A percentile compares a stretch with the other conserved stretches of the same genome.
These are phyloP conservation scores for Tyto alba DNA, from an alignment of 2,113 vertebrate species.

Conservation along the genomic window DNA sequence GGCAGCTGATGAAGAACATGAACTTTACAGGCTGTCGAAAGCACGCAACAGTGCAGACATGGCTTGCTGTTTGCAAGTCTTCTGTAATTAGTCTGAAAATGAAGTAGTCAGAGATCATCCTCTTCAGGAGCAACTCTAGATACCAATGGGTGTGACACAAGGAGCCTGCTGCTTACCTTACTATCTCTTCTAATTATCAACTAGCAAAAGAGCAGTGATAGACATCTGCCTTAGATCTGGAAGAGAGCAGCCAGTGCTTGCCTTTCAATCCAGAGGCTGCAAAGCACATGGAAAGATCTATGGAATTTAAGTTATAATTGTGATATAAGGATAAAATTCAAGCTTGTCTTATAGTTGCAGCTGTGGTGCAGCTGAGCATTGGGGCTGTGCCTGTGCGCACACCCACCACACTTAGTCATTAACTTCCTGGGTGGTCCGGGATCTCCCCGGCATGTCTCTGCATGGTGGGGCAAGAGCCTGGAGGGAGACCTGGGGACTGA, in stretches of 20 bases:
- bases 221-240: background rate
- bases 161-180: background rate
- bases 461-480: background rate
- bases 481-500: background rate
- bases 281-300: background rate
- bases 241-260: background rate
- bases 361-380: accelerated
- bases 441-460: accelerated
- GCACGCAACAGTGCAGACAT: accelerated
- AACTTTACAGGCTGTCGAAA: background rate
- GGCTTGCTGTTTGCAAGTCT: background rate
- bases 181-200: background rate
- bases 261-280: background rate
- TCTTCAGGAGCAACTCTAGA: background rate
- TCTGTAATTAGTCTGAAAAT: background rate
- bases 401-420: accelerated
- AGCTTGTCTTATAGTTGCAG: background rate
- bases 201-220: background rate
- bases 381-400: background rate
- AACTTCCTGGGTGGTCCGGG: background rate
- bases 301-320: background rate
- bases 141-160: background rate
- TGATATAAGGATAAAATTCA: background rate
- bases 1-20: background rate
- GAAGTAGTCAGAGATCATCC: background rate